Base-by-base conservation (phyloP, 2,888 invertebrate genomes). In the Erebia aethiops region DNA sequence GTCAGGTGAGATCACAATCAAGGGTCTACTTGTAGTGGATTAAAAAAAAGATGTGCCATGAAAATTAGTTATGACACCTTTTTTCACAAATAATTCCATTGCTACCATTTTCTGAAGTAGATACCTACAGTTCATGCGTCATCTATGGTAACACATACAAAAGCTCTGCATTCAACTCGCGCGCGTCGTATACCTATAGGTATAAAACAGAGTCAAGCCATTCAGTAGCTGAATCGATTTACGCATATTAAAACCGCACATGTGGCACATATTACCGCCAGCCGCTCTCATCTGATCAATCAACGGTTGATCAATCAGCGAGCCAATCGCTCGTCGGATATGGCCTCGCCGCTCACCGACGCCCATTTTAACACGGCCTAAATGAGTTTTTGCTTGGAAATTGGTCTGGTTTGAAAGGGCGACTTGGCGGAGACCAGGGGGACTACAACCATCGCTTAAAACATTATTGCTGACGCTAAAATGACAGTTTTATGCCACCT, bases 291-390 rank as follows among this genome's bases (percentile, higher is more conserved):
- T 67, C 52, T 16, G 49, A 61, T 67, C 67, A 67, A 67, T 67
- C 51, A 67, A 61, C 67, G 51, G 49, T 60, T 60, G 61, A 67
- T 60, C 67, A 67, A 88, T 88, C 88, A 82, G 75, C 78, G 71
- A 81, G 81, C 79, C 82, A 86, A 87, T 87, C 85, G 80, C 58
- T 68, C 77, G 71, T 74, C 87, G 90, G 90, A 90, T 88, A 89
- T 89, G 86, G 87, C 77, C 79, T 80, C 84, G 83, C 80, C 77
- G 74, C 79, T 77, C 78, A 77, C 77, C 86, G 83, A 88, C 90
- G 86, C 91, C 91, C 84, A 89, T 86, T 90, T 90, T 89, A 90
- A 91, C 87, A 78, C 78, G 76, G 72, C 75, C 71, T 86, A 86
- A 87, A 84, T 78, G 79, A 82, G 84, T 86, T 87, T 85, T 81